These are phyloP conservation scores for Apantesis nais DNA, from an alignment of 2,888 invertebrate genomes.

Conservation along the genomic window DNA sequence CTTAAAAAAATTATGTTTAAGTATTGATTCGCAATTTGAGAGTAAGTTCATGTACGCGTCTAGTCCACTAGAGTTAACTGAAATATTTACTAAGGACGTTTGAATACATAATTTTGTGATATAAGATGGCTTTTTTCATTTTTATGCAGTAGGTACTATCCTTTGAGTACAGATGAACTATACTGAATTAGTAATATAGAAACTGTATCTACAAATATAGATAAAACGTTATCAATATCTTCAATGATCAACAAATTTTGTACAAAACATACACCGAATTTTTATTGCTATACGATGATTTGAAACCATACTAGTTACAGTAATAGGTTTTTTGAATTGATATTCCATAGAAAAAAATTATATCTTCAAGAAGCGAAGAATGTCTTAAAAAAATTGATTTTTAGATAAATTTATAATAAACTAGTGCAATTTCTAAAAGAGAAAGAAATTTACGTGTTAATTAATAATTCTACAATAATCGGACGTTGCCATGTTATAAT, in stretches of 20 bases:
- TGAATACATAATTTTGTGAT: slow-evolving; percentile 25
- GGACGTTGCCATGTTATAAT: not conserved
- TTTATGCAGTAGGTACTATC: not conserved
- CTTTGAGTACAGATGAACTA: not conserved
- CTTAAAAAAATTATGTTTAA: slow-evolving; percentile 63
- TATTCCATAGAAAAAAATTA: no score
- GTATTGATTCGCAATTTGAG: slow-evolving; percentile 58
- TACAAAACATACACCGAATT: not conserved
- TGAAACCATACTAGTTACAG: no score
- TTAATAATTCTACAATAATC: not conserved
- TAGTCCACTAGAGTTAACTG: slow-evolving; percentile 54
- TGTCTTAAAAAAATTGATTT: no score
- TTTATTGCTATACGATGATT: not conserved
- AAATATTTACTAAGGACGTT: slow-evolving; percentile 51
- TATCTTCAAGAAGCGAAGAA: no score
- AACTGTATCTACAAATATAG: not conserved
- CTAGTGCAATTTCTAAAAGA: not conserved
- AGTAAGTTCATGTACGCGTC: slow-evolving; percentile 60
- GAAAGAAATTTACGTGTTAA: not conserved
- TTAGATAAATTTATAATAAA: no score
- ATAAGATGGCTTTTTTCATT: not conserved
- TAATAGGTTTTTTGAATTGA: no score
- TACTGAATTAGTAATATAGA: not conserved
- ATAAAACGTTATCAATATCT: not conserved
- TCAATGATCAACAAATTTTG: not conserved